These are phyloP conservation scores for Lycia hirtaria DNA, from an alignment of 2,888 invertebrate species.

Conservation along the genomic window DNA sequence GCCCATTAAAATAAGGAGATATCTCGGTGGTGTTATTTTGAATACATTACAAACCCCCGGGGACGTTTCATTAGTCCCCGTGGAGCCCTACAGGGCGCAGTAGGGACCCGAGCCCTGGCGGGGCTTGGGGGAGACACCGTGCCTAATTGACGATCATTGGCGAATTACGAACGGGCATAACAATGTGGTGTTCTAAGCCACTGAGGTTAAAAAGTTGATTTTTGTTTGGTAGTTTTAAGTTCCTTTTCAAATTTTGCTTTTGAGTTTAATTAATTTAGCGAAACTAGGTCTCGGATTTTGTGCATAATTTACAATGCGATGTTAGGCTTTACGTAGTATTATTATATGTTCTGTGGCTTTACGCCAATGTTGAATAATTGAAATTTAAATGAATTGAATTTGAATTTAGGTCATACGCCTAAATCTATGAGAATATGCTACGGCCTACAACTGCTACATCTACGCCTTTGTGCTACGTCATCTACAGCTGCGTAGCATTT, in stretches of 20 bases:
- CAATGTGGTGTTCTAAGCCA: not conserved
- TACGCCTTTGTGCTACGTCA: not conserved
- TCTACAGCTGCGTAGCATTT: not conserved
- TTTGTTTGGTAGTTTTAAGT: not conserved
- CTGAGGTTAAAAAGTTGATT: not conserved
- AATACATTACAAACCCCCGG: constrained; percentile 19
- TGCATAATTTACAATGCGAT: too few species aligned
- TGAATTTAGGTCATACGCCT: too few species aligned
- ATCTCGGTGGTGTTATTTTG: constrained; percentile 21
- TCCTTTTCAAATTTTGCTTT: not conserved
- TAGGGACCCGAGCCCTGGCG: not conserved
- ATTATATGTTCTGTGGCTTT: too few species aligned
- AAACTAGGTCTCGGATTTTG: too few species aligned
- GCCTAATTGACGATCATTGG: constrained; percentile 53
- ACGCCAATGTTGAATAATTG: too few species aligned
- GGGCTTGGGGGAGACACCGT: constrained; percentile 1
- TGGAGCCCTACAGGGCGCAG: constrained; percentile 13
- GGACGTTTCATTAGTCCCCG: constrained; percentile 42
- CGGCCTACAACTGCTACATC: not conserved
- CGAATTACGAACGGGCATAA: constrained; percentile 41
- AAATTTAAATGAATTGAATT: too few species aligned
- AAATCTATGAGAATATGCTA: too few species aligned
- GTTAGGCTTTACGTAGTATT: too few species aligned
- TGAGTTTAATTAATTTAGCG: not conserved
- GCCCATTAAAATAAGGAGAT: too few species aligned